Percentiles rank a stretch among this genome's conserved stretches.
Conservation (phyloP, 2,888 invertebrate genomes). For the Galeopsomyia nigrocyanea region DNA sequence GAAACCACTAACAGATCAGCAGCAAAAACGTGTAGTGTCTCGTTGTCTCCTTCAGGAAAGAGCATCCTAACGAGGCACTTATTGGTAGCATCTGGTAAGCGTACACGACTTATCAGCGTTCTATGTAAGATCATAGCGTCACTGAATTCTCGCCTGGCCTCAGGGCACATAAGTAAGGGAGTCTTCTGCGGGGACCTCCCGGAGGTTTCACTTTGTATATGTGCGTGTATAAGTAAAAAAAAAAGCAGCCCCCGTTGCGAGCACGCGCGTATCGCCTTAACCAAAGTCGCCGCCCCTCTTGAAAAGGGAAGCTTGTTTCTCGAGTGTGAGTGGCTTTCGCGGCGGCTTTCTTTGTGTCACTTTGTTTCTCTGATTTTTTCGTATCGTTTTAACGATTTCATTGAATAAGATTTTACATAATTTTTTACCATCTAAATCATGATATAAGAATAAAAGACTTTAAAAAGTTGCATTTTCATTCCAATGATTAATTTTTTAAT, state of each 20-base stretch:
- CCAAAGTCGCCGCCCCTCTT: conserved; percentile 63
- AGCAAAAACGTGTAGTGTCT: not conserved
- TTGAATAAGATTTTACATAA: too few relatives aligned
- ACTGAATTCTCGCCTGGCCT: conserved; percentile 12
- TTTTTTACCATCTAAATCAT: not conserved
- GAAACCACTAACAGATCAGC: too few relatives aligned
- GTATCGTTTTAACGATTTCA: too few relatives aligned
- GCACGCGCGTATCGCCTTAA: conserved; percentile 65
- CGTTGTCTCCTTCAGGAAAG: conserved; percentile 1
- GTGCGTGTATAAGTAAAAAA: too few relatives aligned
- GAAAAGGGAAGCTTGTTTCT: conserved; percentile 36
- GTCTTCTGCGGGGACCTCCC: conserved; percentile 18
- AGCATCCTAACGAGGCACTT: conserved; percentile 28
- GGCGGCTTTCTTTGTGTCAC: conserved; percentile 6
- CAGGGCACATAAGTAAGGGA: not conserved
- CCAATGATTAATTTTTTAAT: too few relatives aligned
- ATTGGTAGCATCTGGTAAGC: conserved; percentile 30
- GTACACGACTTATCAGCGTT: conserved; percentile 28
- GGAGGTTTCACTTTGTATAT: not conserved
- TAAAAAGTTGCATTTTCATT: too few relatives aligned
- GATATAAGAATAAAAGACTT: not conserved
- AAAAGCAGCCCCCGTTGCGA: conserved; percentile 50
- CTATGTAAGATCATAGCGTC: conserved; percentile 18
- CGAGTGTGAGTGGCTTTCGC: conserved; percentile 17
- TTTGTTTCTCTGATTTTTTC: too few relatives aligned